Evolutionary conservation across 2,113 vertebrate species (phyloP).

Genomic region (Chiloscyllium plagiosum): DNA sequence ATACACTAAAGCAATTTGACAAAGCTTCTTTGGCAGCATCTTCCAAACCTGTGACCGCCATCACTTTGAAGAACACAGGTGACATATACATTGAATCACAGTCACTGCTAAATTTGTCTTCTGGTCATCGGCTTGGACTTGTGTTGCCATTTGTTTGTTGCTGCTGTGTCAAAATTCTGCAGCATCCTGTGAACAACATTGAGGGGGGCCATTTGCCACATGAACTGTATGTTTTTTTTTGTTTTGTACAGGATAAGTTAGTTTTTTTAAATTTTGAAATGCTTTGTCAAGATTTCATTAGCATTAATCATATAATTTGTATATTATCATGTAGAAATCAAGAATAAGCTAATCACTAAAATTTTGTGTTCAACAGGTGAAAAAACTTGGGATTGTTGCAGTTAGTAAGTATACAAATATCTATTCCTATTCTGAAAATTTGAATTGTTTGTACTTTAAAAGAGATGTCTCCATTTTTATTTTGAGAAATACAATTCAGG

Average conservation of each 20-base stretch:
- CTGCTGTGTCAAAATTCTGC: background rate
- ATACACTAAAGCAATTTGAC: background rate
- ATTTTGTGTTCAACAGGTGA: constrained; percentile 64
- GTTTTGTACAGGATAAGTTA: background rate
- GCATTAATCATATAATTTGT: background rate
- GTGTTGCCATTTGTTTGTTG: background rate
- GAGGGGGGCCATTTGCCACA: background rate
- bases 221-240: background rate
- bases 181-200: background rate
- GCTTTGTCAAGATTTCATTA: background rate
- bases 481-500: background rate
- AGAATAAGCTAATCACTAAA: background rate
- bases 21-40: background rate
- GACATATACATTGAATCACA: background rate
- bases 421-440: background rate
- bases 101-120: background rate
- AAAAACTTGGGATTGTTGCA: constrained; percentile 81
- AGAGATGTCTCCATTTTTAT: background rate
- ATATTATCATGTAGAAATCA: background rate
- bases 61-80: background rate
- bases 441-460: background rate
- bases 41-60: background rate
- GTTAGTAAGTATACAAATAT: constrained; percentile 78
- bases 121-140: background rate
- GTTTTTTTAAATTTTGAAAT: background rate